phyloP scores from a whole-genome alignment of 2,888 invertebrate genomes.

The Cryptocephalus moraei region DNA sequence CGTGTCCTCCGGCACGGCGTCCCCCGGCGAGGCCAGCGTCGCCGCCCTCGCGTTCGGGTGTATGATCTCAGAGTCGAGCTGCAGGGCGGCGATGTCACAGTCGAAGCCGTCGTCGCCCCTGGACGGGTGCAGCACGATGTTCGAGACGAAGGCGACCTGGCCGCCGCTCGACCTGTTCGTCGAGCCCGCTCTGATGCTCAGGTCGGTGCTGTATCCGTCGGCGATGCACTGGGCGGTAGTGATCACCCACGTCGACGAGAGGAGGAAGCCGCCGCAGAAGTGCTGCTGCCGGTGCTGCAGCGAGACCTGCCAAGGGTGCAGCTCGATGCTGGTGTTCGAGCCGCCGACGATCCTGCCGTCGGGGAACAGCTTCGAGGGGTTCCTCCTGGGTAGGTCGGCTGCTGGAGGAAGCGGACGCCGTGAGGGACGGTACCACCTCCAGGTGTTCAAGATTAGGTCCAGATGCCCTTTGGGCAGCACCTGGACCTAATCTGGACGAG shows the following conservation, averaged over 20 bases:
- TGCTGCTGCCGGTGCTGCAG: not conserved
- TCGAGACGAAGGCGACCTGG: constrained; percentile 4
- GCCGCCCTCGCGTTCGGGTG: not conserved
- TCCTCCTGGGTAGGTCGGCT: too few species aligned
- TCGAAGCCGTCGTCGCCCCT: constrained; percentile 4
- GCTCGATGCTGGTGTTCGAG: not conserved
- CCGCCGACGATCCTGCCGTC: not conserved
- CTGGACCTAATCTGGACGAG: too few species aligned
- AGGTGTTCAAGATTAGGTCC: too few species aligned
- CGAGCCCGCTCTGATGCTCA: constrained; percentile 7
- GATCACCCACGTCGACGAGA: not conserved
- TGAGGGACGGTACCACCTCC: too few species aligned
- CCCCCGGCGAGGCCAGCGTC: constrained; percentile 1
- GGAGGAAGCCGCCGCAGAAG: not conserved
- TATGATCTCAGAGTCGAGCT: constrained; percentile 3
- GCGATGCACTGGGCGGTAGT: not conserved
- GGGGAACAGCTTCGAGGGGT: too few species aligned
- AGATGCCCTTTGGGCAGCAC: too few species aligned
- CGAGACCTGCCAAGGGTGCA: not conserved
- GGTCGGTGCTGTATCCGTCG: not conserved
- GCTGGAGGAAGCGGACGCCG: too few species aligned
- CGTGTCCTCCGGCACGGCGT: constrained; percentile 1
- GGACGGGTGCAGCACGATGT: constrained; percentile 5
- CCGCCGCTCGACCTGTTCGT: constrained; percentile 6
- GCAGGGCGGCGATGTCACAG: constrained; percentile 9